phyloP scores from a whole-genome alignment of 1,140 invertebrate genomes.

The Solenopsis fugax region DNA sequence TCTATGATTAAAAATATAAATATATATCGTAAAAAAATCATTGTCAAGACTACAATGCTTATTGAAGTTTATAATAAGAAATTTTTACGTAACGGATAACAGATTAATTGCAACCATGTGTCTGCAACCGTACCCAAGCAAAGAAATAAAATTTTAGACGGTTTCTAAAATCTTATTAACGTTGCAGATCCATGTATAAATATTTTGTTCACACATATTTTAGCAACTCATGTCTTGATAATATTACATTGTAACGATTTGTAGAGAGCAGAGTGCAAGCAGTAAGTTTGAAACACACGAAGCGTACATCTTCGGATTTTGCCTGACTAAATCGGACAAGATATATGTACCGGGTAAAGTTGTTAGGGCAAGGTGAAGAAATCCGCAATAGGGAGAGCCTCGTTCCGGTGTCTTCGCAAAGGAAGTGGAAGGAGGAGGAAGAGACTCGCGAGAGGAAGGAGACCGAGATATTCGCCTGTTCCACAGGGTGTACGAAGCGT shows the following conservation, averaged over 20 bases:
- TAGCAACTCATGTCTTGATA: neutral
- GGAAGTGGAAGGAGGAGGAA: slow-evolving; percentile 5
- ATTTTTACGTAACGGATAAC: neutral
- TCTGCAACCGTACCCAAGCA: neutral
- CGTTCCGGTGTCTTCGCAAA: slow-evolving; percentile 4
- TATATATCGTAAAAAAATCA: neutral
- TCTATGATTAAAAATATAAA: neutral
- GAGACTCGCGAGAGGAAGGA: slow-evolving; percentile 36
- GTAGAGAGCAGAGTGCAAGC: neutral
- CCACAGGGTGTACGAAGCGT: slow-evolving; percentile 79
- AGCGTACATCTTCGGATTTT: slow-evolving; percentile 4
- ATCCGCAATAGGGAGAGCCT: slow-evolving; percentile 9
- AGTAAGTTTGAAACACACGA: neutral
- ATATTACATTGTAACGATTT: neutral
- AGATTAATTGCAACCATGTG: neutral
- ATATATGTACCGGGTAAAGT: neutral
- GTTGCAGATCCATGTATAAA: neutral
- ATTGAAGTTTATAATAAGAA: neutral
- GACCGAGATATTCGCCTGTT: slow-evolving; percentile 69
- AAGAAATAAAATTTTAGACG: neutral
- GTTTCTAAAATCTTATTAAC: neutral
- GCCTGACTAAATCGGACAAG: slow-evolving; percentile 16
- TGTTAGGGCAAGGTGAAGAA: slow-evolving; percentile 21
- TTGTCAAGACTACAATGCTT: neutral
- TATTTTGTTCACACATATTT: neutral